phyloP scores from a whole-genome alignment of 1,140 invertebrate species.

The Drosophila fuyamai region DNA sequence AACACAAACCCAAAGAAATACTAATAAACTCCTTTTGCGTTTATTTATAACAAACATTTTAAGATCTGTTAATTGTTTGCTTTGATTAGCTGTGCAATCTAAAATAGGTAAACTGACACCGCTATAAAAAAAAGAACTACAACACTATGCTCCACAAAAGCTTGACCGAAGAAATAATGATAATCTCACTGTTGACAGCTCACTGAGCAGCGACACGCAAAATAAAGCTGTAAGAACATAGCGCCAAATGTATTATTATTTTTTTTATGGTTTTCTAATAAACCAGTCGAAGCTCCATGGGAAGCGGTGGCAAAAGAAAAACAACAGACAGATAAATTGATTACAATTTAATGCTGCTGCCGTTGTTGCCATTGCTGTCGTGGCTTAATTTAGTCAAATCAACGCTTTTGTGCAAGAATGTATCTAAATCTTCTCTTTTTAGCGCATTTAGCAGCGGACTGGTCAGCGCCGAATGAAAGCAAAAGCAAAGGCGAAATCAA shows the following conservation, averaged over 20 bases:
- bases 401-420: constrained; percentile 68
- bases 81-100: constrained; percentile 45
- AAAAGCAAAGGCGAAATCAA: constrained; percentile 50
- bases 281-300: constrained; percentile 68
- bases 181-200: constrained; percentile 60
- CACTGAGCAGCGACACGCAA: constrained; percentile 49
- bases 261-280: constrained; percentile 41
- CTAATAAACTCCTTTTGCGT: constrained; percentile 21
- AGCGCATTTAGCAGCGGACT: constrained; percentile 51
- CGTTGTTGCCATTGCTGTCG: constrained; percentile 28
- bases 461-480: constrained; percentile 39
- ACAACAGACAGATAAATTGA: constrained; percentile 59
- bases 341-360: constrained; percentile 65
- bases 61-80: constrained; percentile 43
- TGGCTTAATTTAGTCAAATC: constrained; percentile 73
- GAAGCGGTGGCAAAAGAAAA: constrained; percentile 32
- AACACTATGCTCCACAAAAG: constrained; percentile 13
- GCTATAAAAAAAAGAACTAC: constrained; percentile 16
- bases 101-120: constrained; percentile 41
- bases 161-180: constrained; percentile 30
- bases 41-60: constrained; percentile 41
- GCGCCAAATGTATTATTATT: constrained; percentile 22
- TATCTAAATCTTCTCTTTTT: constrained; percentile 63
- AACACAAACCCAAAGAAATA: constrained; percentile 2
- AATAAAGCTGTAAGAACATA: constrained; percentile 53